Percentiles rank a stretch among this genome's conserved stretches.
Conservation (phyloP, 2,888 invertebrate genomes). For the Theretra japonica region DNA sequence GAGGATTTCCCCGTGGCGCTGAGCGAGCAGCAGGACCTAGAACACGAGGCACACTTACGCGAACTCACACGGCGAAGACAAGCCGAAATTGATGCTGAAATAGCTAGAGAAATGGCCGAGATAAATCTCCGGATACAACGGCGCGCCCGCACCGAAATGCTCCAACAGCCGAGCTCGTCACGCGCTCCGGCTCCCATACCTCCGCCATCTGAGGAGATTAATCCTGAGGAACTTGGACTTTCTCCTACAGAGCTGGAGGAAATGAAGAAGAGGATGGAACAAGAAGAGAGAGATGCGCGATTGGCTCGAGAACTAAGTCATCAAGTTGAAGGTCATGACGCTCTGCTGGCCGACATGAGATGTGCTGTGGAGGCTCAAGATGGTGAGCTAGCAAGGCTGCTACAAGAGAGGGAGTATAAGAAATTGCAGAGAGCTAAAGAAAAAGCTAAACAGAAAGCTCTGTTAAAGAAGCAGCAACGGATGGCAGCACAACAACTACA, state of each 20-base stretch:
- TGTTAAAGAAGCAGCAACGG: conserved; percentile 77
- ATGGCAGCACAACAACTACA: conserved; percentile 59
- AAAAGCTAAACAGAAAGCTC: conserved; percentile 75
- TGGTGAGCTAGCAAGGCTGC: conserved; percentile 72
- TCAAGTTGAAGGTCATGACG: conserved; percentile 69
- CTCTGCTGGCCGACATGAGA: conserved; percentile 74
- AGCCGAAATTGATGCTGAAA: conserved; percentile 79
- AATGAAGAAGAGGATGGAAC: conserved; percentile 71
- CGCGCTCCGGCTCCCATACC: conserved; percentile 56
- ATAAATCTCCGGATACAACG: conserved; percentile 75
- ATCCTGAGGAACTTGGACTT: conserved; percentile 73
- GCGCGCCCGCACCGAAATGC: conserved; percentile 60
- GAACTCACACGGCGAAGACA: conserved; percentile 72
- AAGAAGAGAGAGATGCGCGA: conserved; percentile 76
- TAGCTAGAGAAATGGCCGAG: conserved; percentile 78
- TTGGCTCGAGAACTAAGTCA: conserved; percentile 73
- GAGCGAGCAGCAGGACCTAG: conserved; percentile 73
- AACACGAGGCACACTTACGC: conserved; percentile 68
- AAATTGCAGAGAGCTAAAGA: conserved; percentile 79
- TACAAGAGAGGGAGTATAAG: conserved; percentile 79
- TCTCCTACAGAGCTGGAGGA: conserved; percentile 73
- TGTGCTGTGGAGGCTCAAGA: conserved; percentile 82
- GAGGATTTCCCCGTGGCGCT: conserved; percentile 80
- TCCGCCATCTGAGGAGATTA: conserved; percentile 48
- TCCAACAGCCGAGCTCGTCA: conserved; percentile 68